Evolutionary conservation across 2,888 invertebrate genomes (phyloP).

Genomic region (Matsumyia berberina): DNA sequence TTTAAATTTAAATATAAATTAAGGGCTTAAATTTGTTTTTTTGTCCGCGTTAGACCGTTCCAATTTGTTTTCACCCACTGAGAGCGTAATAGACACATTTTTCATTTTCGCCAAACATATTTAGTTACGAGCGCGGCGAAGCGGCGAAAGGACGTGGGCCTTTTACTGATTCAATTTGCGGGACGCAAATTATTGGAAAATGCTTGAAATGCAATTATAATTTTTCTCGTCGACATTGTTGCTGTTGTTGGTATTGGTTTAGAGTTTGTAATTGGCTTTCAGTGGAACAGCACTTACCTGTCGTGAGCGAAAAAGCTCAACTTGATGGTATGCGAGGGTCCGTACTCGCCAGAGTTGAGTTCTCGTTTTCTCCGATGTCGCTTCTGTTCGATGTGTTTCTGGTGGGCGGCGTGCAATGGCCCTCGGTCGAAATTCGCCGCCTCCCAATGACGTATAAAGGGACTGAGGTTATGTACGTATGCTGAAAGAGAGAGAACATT

Average conservation of each 20-base stretch:
- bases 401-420: constrained; percentile 82
- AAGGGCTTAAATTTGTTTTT: constrained; percentile 37
- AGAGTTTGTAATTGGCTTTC: constrained; percentile 28
- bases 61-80: not conserved
- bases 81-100: not conserved
- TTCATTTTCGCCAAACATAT: constrained; percentile 25
- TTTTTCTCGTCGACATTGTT: constrained; percentile 1
- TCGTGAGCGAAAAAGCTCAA: constrained; percentile 84
- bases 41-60: not conserved
- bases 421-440: constrained; percentile 89
- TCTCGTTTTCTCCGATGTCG: constrained; percentile 83
- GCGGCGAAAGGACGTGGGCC: not conserved
- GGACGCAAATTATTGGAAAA: constrained; percentile 18
- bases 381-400: constrained; percentile 83
- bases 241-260: constrained; percentile 7
- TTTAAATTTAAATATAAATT: constrained; percentile 45
- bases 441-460: constrained; percentile 92
- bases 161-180: constrained; percentile 28
- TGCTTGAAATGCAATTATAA: constrained; percentile 12
- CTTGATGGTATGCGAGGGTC: constrained; percentile 83
- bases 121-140: constrained; percentile 4
- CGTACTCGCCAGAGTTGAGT: constrained; percentile 80
- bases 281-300: constrained; percentile 80
- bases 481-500: constrained; percentile 84
- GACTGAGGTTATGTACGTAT: constrained; percentile 86